Percentiles rank a stretch among this genome's conserved stretches.
phyloP scores from a whole-genome alignment of 1,140 invertebrate species.

The Heliconius hewitsoni region DNA sequence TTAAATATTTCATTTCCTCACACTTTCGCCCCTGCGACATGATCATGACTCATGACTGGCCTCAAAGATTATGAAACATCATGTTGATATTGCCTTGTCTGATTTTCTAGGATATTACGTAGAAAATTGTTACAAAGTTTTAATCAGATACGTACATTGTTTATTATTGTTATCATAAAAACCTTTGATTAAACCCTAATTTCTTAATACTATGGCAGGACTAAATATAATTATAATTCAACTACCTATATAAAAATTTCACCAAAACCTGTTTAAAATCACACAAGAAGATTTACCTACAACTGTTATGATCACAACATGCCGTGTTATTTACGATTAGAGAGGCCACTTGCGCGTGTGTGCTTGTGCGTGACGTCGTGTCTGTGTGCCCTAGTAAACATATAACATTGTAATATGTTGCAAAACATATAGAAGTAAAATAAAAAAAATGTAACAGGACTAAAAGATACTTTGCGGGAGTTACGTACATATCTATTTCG shows the following conservation, averaged over 20 bases:
- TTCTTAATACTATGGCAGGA: no score
- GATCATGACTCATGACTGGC: no score
- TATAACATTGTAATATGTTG: constrained; percentile 42
- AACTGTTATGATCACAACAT: constrained; percentile 61
- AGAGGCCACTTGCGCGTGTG: constrained; percentile 47
- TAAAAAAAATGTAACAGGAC: constrained; percentile 21
- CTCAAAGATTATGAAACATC: no score
- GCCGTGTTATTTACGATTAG: constrained; percentile 70
- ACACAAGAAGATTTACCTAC: constrained; percentile 54
- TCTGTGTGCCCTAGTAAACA: constrained; percentile 67
- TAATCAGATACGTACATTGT: no score
- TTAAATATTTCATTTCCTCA: no score
- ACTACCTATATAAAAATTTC: neutral
- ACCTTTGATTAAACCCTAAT: no score
- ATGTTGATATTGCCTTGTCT: no score
- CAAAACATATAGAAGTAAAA: constrained; percentile 42
- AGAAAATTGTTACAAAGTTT: no score
- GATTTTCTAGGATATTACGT: no score
- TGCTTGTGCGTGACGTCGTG: constrained; percentile 66
- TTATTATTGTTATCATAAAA: no score
- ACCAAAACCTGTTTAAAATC: constrained; percentile 45
- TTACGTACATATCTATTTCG: constrained; percentile 52
- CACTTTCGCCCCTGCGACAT: no score
- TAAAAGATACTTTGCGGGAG: constrained; percentile 53
- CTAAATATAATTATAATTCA: no score